Evolutionary conservation across 2,888 invertebrate genomes (phyloP), one percentile per base, ranked within the genome.

Genomic region (Lithophane semibrunnea): DNA sequence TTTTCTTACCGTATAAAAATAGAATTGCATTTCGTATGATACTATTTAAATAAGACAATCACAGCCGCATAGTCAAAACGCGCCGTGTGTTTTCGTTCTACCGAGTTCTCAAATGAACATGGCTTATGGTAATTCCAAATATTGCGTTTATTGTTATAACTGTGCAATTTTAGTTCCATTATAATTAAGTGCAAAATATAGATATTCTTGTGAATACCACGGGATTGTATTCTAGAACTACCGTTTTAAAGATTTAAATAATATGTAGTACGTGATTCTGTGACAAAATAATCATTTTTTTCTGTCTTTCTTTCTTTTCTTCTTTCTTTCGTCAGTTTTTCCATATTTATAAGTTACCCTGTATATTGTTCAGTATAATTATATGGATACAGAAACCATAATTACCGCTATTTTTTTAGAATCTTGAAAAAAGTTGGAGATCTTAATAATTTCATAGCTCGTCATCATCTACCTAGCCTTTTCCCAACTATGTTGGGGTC

Each of bases 91-190:
- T 90, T 90, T 85, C 85, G 71, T 80, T 79, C 78, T 86, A 86
- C 88, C 87, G 84, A 88, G 88, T 91, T 90, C 88, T 89, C 91
- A 91, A 93, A 92, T 91, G 91, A 92, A 93, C 93, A 91, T 91
- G 90, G 92, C 93, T 93, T 94, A 94, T 94, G 94, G 89, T 94
- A 94, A 94, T 94, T 91, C 92, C 93, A 89, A 92, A 90, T 90
- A 91, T 92, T 90, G 87, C 88, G 91, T 90, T 90, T 91, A 92
- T 90, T 91, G 86, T 88, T 87, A 88, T 89, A 79, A 86, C 80
- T 79, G 83, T 80, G 75, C 79, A 68, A 82, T 79, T 77, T 68
- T 75, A 82, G 77, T 77, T 77, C 66, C 61, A 79, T 85, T 80
- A 78, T 84, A 73, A 85, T 85, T 79, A 77, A 71, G 67, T 63